phyloP scores from a whole-genome alignment of 1,140 invertebrate species.

The Samia ricini region DNA sequence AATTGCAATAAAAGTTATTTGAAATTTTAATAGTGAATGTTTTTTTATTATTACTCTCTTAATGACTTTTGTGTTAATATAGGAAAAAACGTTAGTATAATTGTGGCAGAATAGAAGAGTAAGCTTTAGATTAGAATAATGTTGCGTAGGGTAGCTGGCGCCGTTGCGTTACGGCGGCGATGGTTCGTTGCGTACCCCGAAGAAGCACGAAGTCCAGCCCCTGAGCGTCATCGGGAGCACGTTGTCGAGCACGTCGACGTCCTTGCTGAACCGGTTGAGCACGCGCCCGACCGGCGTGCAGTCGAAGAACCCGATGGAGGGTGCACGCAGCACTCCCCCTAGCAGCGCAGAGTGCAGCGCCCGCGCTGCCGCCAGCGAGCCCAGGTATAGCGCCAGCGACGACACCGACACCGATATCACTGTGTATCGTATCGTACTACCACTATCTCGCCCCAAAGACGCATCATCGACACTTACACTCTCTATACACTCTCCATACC shows the following conservation, averaged over 20 bases:
- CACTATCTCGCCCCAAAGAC: neutral
- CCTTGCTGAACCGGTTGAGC: slow-evolving; percentile 91
- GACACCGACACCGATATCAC: slow-evolving; percentile 84
- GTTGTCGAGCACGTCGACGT: slow-evolving; percentile 89
- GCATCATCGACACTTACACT: neutral
- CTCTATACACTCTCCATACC: neutral
- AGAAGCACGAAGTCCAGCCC: slow-evolving; percentile 84
- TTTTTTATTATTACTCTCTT: no score
- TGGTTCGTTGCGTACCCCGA: slow-evolving; percentile 78
- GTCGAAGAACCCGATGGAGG: slow-evolving; percentile 89
- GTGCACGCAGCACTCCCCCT: slow-evolving; percentile 83
- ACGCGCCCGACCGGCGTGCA: slow-evolving; percentile 91
- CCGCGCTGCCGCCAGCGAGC: slow-evolving; percentile 84
- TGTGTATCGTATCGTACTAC: slow-evolving; percentile 67
- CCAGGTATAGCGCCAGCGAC: slow-evolving; percentile 83
- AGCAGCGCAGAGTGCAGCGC: slow-evolving; percentile 84
- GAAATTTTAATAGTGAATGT: no score
- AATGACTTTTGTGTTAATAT: no score
- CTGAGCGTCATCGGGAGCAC: slow-evolving; percentile 84
- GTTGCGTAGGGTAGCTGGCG: no score
- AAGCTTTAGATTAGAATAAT: neutral
- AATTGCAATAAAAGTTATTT: no score
- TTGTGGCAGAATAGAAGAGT: neutral
- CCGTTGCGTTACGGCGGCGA: neutral
- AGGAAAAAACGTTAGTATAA: neutral